Evolutionary conservation across 2,888 invertebrate genomes (phyloP).

Genomic region (Phoronis australis): DNA sequence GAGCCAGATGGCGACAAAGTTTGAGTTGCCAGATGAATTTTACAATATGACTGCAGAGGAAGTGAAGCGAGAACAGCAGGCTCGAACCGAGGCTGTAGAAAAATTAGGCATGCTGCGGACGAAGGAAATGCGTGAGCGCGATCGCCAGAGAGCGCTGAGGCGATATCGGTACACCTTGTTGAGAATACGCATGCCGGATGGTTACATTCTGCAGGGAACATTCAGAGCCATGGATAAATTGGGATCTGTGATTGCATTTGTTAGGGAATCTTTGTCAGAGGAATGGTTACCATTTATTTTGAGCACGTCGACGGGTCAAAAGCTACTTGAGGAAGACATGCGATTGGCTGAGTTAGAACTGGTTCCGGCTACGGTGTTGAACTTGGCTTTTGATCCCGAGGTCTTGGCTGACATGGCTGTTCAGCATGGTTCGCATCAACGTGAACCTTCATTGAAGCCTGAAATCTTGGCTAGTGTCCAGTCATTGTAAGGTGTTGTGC

Average conservation of each 20-base stretch:
- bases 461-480: conserved; percentile 73
- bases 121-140: conserved; percentile 90
- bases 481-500: no score
- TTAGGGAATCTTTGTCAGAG: conserved; percentile 69
- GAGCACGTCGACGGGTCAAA: conserved; percentile 65
- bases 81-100: conserved; percentile 66
- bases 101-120: conserved; percentile 79
- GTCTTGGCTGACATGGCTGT: conserved; percentile 35
- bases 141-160: conserved; percentile 72
- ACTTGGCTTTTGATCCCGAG: conserved; percentile 64
- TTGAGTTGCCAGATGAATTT: conserved; percentile 77
- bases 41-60: conserved; percentile 78
- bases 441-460: conserved; percentile 63
- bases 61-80: conserved; percentile 65
- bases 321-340: conserved; percentile 61
- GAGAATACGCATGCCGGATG: conserved; percentile 76
- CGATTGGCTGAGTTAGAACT: conserved; percentile 73
- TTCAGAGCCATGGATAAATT: conserved; percentile 80
- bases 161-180: conserved; percentile 71
- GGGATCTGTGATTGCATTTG: conserved; percentile 69
- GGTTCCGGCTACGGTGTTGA: conserved; percentile 76
- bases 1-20: conserved; percentile 22
- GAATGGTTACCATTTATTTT: conserved; percentile 66
- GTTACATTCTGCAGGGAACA: conserved; percentile 66
- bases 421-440: conserved; percentile 25